Conservation (phyloP, 1,140 invertebrate species). For the Asbolus verrucosus region DNA sequence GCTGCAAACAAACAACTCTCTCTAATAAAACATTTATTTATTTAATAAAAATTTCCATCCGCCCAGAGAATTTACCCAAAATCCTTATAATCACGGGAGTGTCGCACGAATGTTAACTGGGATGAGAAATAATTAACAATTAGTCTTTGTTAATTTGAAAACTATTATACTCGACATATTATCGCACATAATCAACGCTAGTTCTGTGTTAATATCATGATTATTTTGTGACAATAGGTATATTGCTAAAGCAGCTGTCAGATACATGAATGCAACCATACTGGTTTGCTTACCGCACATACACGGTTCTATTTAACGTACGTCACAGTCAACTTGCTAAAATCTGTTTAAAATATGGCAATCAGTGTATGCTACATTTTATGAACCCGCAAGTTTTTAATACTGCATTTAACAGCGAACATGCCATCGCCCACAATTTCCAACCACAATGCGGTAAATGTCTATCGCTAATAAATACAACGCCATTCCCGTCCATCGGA, state of each 20-base stretch:
- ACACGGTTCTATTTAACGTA: slow-evolving; percentile 49
- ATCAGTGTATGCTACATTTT: slow-evolving; percentile 17
- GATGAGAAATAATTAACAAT: slow-evolving; percentile 47
- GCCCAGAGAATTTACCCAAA: slow-evolving; percentile 6
- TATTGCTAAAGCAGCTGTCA: slow-evolving; percentile 58
- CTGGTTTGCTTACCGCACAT: slow-evolving; percentile 53
- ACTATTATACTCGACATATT: slow-evolving; percentile 54
- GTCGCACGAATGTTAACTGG: slow-evolving; percentile 27
- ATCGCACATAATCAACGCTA: slow-evolving; percentile 49
- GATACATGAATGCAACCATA: slow-evolving; percentile 57
- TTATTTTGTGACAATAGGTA: slow-evolving; percentile 58
- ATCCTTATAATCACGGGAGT: slow-evolving; percentile 1
- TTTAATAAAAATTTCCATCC: slow-evolving; percentile 1
- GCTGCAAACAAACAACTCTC: slow-evolving; percentile 2
- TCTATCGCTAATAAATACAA: no score
- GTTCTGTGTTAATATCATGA: slow-evolving; percentile 52
- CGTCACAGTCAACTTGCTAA: slow-evolving; percentile 52
- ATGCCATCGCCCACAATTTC: background rate
- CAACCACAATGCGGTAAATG: background rate
- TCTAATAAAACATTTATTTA: slow-evolving; percentile 29
- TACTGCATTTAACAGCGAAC: slow-evolving; percentile 29
- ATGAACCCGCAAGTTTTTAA: slow-evolving; percentile 29
- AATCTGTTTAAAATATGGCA: slow-evolving; percentile 38
- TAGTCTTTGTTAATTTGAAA: slow-evolving; percentile 51
- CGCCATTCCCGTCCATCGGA: no score